Evolutionary conservation across 2,797 vertebrate genomes (phyloP), one percentile per base, ranked within the genome.

Genomic region (Megaceryle alcyon): DNA sequence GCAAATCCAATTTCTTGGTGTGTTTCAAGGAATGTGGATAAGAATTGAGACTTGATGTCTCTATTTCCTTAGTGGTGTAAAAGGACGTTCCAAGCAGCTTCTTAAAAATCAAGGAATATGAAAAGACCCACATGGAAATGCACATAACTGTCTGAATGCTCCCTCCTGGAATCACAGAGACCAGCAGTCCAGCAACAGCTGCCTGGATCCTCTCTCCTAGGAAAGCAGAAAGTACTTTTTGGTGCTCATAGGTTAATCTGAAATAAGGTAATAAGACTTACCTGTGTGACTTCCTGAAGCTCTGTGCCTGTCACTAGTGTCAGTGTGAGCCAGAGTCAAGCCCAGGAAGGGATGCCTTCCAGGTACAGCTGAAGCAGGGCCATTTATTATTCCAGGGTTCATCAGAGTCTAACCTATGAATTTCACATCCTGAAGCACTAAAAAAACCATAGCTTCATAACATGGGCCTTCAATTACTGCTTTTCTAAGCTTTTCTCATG

Each of bases 71-170:
- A 29, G 35, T 13, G 39, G 8, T 49, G 8, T 54, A 15, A 71
- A 61, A 12, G 15, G 9, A 7, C 6, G 12, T 51, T 92, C 29
- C 35, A n/a, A 20, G 14, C 46, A 66, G 33, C 29, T 72, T n/a
- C 59, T 70, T 29, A 11, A 26, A 65, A 46, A 28, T 3, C 18
- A 51, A 31, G 35, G 28, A 21, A 9, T 31, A 22, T 12, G 37
- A 7, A 9, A 25, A 63, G 33, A 35, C 21, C 59, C 22, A 2
- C 8, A 2, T 31, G 51, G 49, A 69, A 68, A 20, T 43, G 70
- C 48, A 8, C 4, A 1, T 5, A 10, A 3, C 6, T 5, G 20
- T 19, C 7, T 11, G 49, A 26, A 14, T 11, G 13, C 16, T 72
- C 22, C 1, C 10, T 81, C 68, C 43, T 56, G 15, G 28, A 73